Evolutionary conservation across 2,888 invertebrate species (phyloP).

Genomic region (Mactromeris polynyma): DNA sequence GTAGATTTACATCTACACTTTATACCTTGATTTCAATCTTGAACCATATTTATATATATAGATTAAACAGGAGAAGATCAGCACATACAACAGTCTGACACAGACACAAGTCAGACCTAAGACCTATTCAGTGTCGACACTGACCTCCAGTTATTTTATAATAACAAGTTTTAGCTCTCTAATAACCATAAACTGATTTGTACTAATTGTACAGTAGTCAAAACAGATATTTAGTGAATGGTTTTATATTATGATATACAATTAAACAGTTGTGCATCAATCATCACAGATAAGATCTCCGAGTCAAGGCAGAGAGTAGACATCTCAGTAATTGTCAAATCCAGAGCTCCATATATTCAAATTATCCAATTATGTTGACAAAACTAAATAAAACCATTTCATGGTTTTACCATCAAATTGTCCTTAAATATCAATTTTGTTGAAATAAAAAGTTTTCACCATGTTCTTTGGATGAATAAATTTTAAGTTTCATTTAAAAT

Average conservation of each 20-base stretch:
- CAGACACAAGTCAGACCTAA: background rate
- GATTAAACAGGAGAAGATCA: no score
- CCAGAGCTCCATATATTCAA: conserved; percentile 5
- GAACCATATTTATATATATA: no score
- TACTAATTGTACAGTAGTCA: background rate
- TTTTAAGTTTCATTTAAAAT: conserved; percentile 15
- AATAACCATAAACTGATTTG: background rate
- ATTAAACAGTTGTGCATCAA: conserved; percentile 19
- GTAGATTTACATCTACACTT: no score
- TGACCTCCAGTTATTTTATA: conserved; percentile 15
- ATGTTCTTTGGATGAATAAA: conserved; percentile 11
- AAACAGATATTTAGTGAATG: conserved; percentile 5
- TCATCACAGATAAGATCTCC: conserved; percentile 32
- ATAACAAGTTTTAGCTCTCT: conserved; percentile 9
- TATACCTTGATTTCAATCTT: no score
- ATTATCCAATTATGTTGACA: conserved; percentile 51
- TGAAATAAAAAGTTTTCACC: conserved; percentile 38
- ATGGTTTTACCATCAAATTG: conserved; percentile 33
- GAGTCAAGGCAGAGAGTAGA: background rate
- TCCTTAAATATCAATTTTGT: conserved; percentile 15
- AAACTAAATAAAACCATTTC: conserved; percentile 31
- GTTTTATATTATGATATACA: conserved; percentile 9
- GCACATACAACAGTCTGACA: no score
- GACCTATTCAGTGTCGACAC: background rate
- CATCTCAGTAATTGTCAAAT: conserved; percentile 17